phyloP scores from a whole-genome alignment of 2,113 vertebrate genomes.

The Jacana jacana region DNA sequence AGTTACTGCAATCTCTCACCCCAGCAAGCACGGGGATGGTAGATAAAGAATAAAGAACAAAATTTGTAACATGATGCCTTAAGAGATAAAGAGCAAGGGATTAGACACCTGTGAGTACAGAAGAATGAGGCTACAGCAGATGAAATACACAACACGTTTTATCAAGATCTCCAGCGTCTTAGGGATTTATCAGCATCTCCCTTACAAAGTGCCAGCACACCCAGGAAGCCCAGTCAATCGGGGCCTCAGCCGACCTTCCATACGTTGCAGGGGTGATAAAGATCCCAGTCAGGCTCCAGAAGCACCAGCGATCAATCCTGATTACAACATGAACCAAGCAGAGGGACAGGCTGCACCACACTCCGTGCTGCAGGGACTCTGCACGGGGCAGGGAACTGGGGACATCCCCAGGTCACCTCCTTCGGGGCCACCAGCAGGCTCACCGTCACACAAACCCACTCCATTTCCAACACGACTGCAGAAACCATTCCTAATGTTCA shows the following conservation, averaged over 20 bases:
- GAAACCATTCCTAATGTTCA: not conserved
- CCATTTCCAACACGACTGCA: rapidly evolving
- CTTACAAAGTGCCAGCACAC: not conserved
- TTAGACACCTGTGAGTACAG: not conserved
- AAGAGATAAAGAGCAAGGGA: not conserved
- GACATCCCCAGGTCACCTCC: rapidly evolving
- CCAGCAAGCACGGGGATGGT: not conserved
- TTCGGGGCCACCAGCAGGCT: not conserved
- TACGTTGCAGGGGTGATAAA: rapidly evolving
- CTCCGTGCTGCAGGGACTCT: not conserved
- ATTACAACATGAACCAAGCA: not conserved
- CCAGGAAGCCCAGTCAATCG: not conserved
- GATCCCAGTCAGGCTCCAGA: not conserved
- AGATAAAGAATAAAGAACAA: not conserved
- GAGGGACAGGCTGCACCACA: rapidly evolving
- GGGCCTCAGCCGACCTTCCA: not conserved
- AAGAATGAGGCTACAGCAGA: not conserved
- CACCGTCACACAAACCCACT: not conserved
- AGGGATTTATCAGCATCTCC: not conserved
- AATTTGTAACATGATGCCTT: not conserved
- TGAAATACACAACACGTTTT: not conserved
- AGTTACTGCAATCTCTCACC: not conserved
- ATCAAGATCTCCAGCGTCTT: not conserved
- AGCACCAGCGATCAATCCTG: not conserved
- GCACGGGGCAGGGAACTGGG: rapidly evolving